Base-by-base conservation (phyloP, 2,797 vertebrate species). In the Poeciliopsis gracilis region DNA sequence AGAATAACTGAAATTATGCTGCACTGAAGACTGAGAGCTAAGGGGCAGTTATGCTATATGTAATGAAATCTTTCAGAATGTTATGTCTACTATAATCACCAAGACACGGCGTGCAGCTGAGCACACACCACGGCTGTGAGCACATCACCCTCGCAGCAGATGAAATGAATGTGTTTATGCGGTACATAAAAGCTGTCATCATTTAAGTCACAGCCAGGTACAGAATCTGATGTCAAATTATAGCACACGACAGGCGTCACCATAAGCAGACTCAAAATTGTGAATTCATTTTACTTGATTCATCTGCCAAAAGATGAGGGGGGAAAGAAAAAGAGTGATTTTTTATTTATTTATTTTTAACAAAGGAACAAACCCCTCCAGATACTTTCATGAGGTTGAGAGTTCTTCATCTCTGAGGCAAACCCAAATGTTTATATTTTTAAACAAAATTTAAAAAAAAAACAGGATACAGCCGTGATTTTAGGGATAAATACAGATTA, bases 121-220 rank as follows among this genome's bases (percentile, higher is more conserved):
- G 47, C 36, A 51, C 45, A 66, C 57, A 23, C 38, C 45, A n/a
- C 25, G 36, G 23, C 30, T 79, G 28, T 67, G 25, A 79, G 45
- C 25, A 30, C 25, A 41, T 66, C 57, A 73, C 10, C 77, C 41
- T 8, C 66, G 49, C 53, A 75, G 41, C 5, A 72, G 55, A 72
- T 67, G 55, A 69, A 38, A 20, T 38, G 28, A 20, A n/a, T 12
- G 25, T 15, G 13, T 49, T 74, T 38, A 28, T 46, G 49, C 46
- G 12, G 23, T 38, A 28, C 47, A 63, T 78, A 61, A 78, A 72
- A 61, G 25, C 45, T 78, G 71, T 49, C 45, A 9, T 61, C 77
- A 15, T 78, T 57, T 47, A 33, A 30, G 67, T 47, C 41, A 59
- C 33, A 77, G 55, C 38, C 51, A 59, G 66, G 55, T 16, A 71